Evolutionary conservation across 2,888 invertebrate genomes (phyloP), one percentile per base, ranked within the genome.

Genomic region (Aphodius sticticus): DNA sequence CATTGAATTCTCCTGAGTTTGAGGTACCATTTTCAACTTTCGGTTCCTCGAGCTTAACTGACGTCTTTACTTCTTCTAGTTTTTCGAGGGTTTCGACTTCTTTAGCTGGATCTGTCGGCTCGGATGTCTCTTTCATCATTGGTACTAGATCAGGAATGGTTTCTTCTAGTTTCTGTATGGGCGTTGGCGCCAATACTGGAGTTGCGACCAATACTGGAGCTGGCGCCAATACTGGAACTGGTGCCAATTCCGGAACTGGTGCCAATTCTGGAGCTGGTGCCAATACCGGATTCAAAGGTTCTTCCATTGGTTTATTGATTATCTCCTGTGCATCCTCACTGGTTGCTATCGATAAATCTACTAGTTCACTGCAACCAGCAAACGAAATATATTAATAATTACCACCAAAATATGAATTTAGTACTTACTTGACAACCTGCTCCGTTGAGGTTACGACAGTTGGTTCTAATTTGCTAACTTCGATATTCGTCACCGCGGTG

Each of bases 1-100:
- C 79, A 74, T 35, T 86, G 37, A 79, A 74, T 37, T 79, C 82
- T 77, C 71, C 69, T 74, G 76, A 53, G 76, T 76, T 80, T 78
- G 69, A 70, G 78, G 35, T 79, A 78, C 78, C 69, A 70, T 79
- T 80, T 36, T 74, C 74, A 35, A 74, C n/a, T 36, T 74, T 74
- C 12, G 76, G 79, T 81, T 81, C 77, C 14, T 53, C 81, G 80
- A 76, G 78, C 81, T 78, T 78, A n/a, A 69, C 38, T 26, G 26
- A 26, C 26, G 26, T 26, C 26, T 26, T 26, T 26, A 26, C 26
- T 26, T 26, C 26, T 76, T 69, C 36, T 36, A 70, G 37, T 26
- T 80, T 77, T 35, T 77, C 77, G 6, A 76, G 15, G 69, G 26
- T 79, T 72, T 37, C 9, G 15, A 35, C 15, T 70, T 77, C 77